Evolutionary conservation across 1,140 invertebrate genomes (phyloP), one percentile per base, ranked within the genome.

Genomic region (Aphelenchoides avenae): DNA sequence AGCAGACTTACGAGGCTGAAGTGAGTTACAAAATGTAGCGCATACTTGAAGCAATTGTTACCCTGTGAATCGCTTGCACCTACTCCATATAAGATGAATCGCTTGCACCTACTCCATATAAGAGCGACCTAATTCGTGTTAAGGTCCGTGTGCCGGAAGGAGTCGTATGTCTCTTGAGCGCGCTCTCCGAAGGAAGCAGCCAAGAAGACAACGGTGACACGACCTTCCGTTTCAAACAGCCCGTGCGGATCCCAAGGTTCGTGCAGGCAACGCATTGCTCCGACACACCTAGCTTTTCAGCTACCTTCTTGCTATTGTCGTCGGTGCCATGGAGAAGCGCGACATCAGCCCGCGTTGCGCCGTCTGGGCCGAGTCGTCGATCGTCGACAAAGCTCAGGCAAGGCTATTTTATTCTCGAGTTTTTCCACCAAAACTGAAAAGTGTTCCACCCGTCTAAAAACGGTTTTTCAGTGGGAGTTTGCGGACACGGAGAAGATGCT

Each of bases 151-250:
- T 86, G 44, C 86, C 87, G n/a, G 78, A 73, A 20, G 84, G 86
- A 53, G 80, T 92, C 20, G 86, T 84, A 2, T 88, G 89, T 3
- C 77, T 95, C 7, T 93, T 95, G 90, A 92, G 89, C 76, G 91
- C 89, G 1, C 70, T 91, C 80, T 26, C 36, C 34, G 20, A 24
- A 46, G 49, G 31, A 13, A 9, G 31, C 26, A n/a, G 18, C 31
- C 11, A 34, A 44, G 15, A 44, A 44, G 20, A 15, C 20, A 42
- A 59, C 3, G 68, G 47, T 22, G 15, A 33, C 6, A 46, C 73
- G 50, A 54, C 82, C 7, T 84, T 84, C 37, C 78, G 77, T 42
- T 94, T 92, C 76, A 78, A 82, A 37, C 89, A 93, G 79, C 83
- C 71, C 57, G 71, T 81, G 43, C 79, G 78, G 18, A 80, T 84